Base-by-base conservation (phyloP, 1,140 invertebrate genomes). In the Tribolium madens region DNA sequence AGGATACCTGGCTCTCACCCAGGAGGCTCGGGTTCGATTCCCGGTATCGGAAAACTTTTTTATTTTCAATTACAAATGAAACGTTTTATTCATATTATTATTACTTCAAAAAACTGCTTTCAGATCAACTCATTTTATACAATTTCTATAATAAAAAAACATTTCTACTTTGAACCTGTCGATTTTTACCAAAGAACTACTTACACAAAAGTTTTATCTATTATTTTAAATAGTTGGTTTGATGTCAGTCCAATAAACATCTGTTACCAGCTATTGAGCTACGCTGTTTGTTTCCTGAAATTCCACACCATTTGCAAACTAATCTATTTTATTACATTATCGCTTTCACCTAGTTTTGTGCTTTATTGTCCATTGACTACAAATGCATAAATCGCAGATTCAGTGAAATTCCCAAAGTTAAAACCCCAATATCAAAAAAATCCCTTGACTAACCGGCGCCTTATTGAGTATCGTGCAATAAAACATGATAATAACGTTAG, bases 1-100 rank as follows among this genome's bases (percentile, higher is more conserved):
- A 82, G 81, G 81, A 82, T 82, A 82, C 81, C 80, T 82, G 81
- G 80, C 80, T 82, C 76, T 82, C 81, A 82, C 81, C 81, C 80
- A 82, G 80, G 81, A 82, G 81, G 81, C 81, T 82, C 81, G 81
- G 81, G 80, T 81, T 82, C 81, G 81, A 82, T 82, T 57, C 52
- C 52, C 52, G 52, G 52, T 57, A 57, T 57, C 52, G 52, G 52
- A 57, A 57, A 6, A 9, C 7, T 9, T 18, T n/a, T 57, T 26
- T 31, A 31, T 42, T 10, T 10, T 36, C 6, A 36, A 36, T 36
- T 42, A 31, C 26, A 31, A 31, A 6, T 6, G 6, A 31, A 31
- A 31, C 26, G 2, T 2, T 31, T 31, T 31, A 31, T n/a, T n/a
- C n/a, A n/a, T n/a, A n/a, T n/a, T 2, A 31, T 31, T 31, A 3